These are phyloP conservation scores for Ganaspis brasiliensis DNA, from an alignment of 2,888 invertebrate genomes.

Conservation along the genomic window DNA sequence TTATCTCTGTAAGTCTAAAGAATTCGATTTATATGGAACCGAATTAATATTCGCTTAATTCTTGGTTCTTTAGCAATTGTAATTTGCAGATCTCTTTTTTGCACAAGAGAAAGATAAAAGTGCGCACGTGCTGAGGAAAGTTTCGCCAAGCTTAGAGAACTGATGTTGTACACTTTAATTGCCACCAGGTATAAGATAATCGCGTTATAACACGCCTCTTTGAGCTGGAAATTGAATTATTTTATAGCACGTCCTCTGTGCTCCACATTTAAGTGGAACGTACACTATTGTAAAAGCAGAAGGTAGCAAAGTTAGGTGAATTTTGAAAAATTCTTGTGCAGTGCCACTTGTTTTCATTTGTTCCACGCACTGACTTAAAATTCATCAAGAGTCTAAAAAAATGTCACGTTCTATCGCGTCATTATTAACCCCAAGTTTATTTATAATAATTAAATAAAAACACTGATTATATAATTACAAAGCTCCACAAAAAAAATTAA, in stretches of 20 bases:
- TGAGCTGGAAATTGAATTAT: constrained; percentile 76
- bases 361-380: no score
- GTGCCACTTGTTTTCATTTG: no score
- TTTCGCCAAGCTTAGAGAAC: constrained; percentile 13
- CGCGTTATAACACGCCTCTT: constrained; percentile 71
- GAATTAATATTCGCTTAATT: constrained; percentile 14
- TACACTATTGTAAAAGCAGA: background rate
- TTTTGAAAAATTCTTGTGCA: no score
- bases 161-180: constrained; percentile 62
- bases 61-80: background rate
- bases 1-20: background rate
- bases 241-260: constrained; percentile 66
- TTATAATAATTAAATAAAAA: no score
- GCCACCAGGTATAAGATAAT: constrained; percentile 70
- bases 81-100: constrained; percentile 13
- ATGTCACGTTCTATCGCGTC: no score
- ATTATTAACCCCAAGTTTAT: no score
- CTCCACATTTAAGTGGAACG: constrained; percentile 9
- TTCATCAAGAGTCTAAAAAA: no score
- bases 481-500: no score
- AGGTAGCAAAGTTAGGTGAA: no score
- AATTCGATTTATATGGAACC: background rate
- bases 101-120: background rate
- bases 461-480: no score
- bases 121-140: constrained; percentile 1